These are phyloP conservation scores for Prosapia bicincta DNA, from an alignment of 2,888 invertebrate genomes.

Conservation along the genomic window DNA sequence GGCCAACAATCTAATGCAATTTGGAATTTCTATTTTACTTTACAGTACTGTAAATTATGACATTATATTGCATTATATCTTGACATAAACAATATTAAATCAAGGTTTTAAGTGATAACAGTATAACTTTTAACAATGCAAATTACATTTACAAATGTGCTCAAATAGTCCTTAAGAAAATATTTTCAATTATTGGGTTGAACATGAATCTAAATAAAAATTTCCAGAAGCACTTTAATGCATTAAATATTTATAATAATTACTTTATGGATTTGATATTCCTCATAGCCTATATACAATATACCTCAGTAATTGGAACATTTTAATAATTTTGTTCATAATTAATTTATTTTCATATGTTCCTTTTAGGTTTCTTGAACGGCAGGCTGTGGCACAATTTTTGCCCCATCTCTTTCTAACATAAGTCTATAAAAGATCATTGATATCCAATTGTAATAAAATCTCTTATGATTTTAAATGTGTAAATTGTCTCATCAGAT, in stretches of 20 bases:
- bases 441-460: neutral
- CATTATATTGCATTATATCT: too few relatives aligned
- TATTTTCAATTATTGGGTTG: neutral
- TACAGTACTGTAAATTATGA: too few relatives aligned
- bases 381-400: neutral
- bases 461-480: neutral
- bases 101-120: too few relatives aligned
- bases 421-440: neutral
- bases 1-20: too few relatives aligned
- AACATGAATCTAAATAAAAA: neutral
- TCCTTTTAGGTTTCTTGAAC: neutral
- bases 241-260: neutral
- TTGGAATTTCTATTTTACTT: too few relatives aligned
- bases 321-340: neutral
- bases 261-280: neutral
- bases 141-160: too few relatives aligned
- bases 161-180: neutral
- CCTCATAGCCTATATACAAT: neutral
- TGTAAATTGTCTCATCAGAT: neutral
- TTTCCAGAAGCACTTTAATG: neutral
- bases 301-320: neutral
- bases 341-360: constrained; percentile 2
- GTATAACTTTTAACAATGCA: too few relatives aligned
- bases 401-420: neutral
- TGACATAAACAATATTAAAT: too few relatives aligned